Percentiles rank a stretch among this genome's conserved stretches.
Conservation (phyloP, 1,140 invertebrate genomes). For the Bactericera cockerelli region DNA sequence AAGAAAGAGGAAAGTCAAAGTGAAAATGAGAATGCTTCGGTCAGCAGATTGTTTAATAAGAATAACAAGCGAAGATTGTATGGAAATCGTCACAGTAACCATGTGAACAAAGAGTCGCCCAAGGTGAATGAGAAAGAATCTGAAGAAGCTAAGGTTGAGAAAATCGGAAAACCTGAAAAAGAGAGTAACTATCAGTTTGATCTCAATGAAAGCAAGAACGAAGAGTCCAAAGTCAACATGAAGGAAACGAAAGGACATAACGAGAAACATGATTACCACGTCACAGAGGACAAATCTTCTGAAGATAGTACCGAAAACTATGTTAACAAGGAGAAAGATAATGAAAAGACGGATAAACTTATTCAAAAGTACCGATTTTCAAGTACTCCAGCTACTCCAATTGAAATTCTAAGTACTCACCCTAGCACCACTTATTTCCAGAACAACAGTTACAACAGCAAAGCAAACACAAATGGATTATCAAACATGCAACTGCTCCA, state of each 20-base stretch:
- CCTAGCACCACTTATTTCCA: no score
- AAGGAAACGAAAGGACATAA: neutral
- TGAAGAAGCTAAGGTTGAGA: slow-evolving; percentile 4
- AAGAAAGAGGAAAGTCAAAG: neutral
- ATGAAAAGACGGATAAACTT: neutral
- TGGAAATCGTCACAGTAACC: neutral
- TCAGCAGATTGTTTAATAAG: slow-evolving; percentile 3
- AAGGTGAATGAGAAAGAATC: neutral
- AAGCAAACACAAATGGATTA: neutral
- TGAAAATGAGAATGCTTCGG: neutral
- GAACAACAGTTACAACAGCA: neutral
- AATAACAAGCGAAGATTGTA: neutral
- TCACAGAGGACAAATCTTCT: neutral
- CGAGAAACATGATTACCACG: neutral
- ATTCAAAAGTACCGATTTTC: neutral
- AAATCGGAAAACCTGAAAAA: no score
- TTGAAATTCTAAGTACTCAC: neutral
- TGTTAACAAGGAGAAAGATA: neutral
- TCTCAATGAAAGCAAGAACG: neutral
- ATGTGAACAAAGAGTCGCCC: neutral
- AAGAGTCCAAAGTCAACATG: neutral
- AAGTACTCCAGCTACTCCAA: neutral
- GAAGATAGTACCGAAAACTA: neutral
- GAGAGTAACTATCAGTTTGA: neutral
- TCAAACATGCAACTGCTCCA: neutral